phyloP scores from a whole-genome alignment of 2,888 invertebrate genomes.

The Dolichopus griseipennis region DNA sequence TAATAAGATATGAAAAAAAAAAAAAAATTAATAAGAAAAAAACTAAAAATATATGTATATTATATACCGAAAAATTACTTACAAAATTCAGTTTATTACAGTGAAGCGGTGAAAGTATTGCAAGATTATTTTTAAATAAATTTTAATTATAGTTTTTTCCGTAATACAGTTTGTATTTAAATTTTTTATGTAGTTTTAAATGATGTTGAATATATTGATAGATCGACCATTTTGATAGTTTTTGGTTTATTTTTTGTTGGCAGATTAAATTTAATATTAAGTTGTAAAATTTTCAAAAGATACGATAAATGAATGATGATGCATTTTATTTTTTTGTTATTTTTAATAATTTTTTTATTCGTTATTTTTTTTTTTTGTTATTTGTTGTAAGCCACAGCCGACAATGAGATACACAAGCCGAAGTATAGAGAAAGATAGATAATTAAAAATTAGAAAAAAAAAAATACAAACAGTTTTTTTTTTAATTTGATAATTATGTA shows the following conservation, averaged over 20 bases:
- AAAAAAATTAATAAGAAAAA: background rate
- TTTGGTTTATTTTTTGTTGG: background rate
- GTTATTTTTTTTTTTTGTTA: background rate
- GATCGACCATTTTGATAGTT: background rate
- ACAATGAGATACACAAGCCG: constrained; percentile 9
- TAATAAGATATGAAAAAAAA: background rate
- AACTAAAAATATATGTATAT: background rate
- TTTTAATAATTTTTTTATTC: background rate
- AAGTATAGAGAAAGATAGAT: background rate
- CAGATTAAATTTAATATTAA: no score
- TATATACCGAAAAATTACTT: constrained; percentile 8
- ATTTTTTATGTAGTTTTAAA: constrained; percentile 1
- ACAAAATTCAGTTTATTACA: constrained; percentile 11
- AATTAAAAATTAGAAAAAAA: background rate
- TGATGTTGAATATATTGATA: background rate
- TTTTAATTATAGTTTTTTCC: background rate
- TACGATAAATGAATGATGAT: no score
- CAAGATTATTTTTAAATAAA: background rate
- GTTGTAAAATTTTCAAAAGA: no score
- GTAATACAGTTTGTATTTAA: no score
- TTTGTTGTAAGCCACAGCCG: constrained; percentile 10
- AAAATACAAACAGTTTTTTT: background rate
- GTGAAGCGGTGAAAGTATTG: constrained; percentile 7
- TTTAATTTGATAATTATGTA: background rate
- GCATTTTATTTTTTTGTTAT: background rate